Conservation (phyloP, 2,888 invertebrate species). For the Pediacus dermestoides region DNA sequence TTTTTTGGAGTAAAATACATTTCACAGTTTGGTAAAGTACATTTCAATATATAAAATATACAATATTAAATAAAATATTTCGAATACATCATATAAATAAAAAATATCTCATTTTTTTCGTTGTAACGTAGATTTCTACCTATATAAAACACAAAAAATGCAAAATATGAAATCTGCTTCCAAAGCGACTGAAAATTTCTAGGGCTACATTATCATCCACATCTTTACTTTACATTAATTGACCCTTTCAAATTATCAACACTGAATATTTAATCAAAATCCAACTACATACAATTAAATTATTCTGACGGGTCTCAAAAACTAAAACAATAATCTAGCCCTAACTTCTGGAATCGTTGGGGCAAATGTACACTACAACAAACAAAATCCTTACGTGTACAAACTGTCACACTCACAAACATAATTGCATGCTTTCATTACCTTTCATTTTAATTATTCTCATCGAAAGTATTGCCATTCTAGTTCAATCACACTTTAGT, state of each 20-base stretch:
- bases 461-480: conserved; percentile 18
- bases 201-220: conserved; percentile 34
- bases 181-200: conserved; percentile 37
- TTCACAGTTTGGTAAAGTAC: conserved; percentile 29
- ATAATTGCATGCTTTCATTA: conserved; percentile 17
- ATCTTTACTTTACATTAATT: conserved; percentile 8
- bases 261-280: conserved; percentile 7
- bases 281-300: no score
- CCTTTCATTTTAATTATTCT: conserved; percentile 28
- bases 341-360: conserved; percentile 37
- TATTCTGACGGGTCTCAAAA: conserved; percentile 13
- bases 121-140: conserved; percentile 38
- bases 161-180: conserved; percentile 42
- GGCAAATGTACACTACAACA: conserved; percentile 47
- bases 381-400: conserved; percentile 25
- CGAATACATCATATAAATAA: conserved; percentile 15
- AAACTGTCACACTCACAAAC: conserved; percentile 13
- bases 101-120: conserved; percentile 27
- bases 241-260: not conserved
- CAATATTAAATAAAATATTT: conserved; percentile 3
- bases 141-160: conserved; percentile 45
- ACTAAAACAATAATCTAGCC: conserved; percentile 37
- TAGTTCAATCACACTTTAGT: conserved; percentile 38
- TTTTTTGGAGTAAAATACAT: conserved; percentile 28
- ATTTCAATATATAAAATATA: conserved; percentile 27